These are phyloP conservation scores for Macaca mulatta DNA, from an alignment of 2,113 vertebrate species.

Conservation along the genomic window DNA sequence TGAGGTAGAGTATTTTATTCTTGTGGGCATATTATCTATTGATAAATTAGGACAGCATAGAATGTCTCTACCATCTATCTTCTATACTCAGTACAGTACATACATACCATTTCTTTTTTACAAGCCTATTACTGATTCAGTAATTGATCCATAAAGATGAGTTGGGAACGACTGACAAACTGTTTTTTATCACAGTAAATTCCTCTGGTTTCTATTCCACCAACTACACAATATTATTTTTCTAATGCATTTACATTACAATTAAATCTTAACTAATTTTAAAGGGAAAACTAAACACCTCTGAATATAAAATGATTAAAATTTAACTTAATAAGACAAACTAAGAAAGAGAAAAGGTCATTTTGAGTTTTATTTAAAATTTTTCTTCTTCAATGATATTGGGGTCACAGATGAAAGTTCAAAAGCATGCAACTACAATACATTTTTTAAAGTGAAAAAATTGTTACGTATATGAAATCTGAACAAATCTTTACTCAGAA, in stretches of 20 bases:
- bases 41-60: background rate
- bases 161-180: background rate
- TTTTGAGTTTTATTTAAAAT: background rate
- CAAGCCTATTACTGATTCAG: background rate
- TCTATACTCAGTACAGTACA: background rate
- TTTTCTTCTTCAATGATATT: background rate
- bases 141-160: background rate
- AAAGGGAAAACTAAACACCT: background rate
- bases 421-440: background rate
- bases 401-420: background rate
- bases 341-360: background rate
- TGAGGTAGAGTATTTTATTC: background rate
- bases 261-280: background rate
- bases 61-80: background rate
- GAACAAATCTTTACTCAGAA: background rate
- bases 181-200: background rate
- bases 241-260: background rate
- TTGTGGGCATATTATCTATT: background rate
- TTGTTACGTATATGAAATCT: background rate
- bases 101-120: background rate
- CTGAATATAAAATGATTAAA: background rate
- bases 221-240: background rate
- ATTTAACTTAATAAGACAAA: background rate
- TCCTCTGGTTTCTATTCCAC: background rate
- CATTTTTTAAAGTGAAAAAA: background rate